Percentiles rank a stretch among this genome's conserved stretches.
Evolutionary conservation across 2,797 vertebrate species (phyloP).

Genomic region (Falco novaeseelandiae): DNA sequence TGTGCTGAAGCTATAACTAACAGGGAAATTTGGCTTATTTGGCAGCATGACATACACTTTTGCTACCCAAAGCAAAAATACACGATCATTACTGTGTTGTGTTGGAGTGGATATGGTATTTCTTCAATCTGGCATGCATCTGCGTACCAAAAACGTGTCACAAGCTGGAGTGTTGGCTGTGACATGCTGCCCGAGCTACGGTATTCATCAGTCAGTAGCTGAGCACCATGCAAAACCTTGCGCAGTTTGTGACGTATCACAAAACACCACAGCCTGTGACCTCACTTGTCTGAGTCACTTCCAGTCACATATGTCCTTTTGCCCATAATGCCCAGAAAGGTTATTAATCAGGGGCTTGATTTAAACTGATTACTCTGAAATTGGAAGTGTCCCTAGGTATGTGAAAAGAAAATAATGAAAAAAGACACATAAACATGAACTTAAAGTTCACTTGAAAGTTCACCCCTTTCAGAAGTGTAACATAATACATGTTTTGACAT

Average conservation of each 20-base stretch:
- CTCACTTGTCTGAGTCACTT: not conserved
- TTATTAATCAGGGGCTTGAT: conserved; percentile 34
- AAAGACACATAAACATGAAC: conserved; percentile 24
- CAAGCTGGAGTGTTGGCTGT: not conserved
- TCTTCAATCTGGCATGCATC: not conserved
- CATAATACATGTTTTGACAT: not conserved
- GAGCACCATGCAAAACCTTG: not conserved
- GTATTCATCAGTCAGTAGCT: not conserved
- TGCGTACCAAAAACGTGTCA: not conserved
- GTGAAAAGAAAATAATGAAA: conserved; percentile 18
- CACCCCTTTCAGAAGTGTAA: conserved; percentile 49
- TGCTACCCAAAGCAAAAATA: not conserved
- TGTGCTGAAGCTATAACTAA: conserved; percentile 1
- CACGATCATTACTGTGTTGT: not conserved
- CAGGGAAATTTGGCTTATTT: conserved; percentile 14
- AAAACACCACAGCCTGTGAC: not conserved
- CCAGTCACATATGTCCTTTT: not conserved
- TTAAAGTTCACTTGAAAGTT: conserved; percentile 57
- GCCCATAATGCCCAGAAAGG: not conserved
- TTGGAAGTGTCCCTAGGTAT: not conserved
- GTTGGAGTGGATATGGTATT: not conserved
- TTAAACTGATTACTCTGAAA: conserved; percentile 28
- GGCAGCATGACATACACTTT: not conserved
- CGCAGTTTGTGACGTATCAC: not conserved
- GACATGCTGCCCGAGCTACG: not conserved